phyloP scores from a whole-genome alignment of 64 coral and sea anemone genomes.

The Astreopora myriophthalma region DNA sequence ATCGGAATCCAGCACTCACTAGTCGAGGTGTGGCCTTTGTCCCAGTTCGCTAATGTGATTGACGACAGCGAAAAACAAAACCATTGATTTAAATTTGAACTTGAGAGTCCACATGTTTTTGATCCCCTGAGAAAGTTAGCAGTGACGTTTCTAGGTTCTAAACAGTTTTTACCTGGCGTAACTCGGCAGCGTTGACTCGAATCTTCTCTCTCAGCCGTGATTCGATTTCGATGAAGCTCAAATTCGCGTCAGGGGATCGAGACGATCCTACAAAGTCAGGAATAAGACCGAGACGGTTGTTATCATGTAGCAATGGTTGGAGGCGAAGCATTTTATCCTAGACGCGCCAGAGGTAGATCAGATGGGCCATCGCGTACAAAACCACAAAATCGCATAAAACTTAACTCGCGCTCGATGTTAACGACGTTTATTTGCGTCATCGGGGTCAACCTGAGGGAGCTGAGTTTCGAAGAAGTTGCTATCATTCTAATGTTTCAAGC shows the following conservation, averaged over 20 bases:
- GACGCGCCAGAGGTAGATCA: too few species aligned
- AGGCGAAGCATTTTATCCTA: too few species aligned
- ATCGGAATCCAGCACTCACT: too few species aligned
- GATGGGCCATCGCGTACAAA: not conserved
- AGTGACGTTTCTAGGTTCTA: not conserved
- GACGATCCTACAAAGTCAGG: slow-evolving; percentile 51
- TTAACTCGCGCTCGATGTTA: not conserved
- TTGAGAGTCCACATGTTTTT: not conserved
- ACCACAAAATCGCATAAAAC: too few species aligned
- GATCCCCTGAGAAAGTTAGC: not conserved
- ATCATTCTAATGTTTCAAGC: not conserved
- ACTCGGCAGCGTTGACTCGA: slow-evolving; percentile 83
- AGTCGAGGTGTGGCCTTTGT: too few species aligned
- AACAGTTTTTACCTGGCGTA: slow-evolving; percentile 67
- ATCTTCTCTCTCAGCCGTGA: slow-evolving; percentile 87
- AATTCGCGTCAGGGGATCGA: slow-evolving; percentile 67
- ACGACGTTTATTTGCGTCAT: not conserved
- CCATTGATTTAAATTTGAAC: too few species aligned
- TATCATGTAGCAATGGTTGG: not conserved
- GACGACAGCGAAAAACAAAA: too few species aligned
- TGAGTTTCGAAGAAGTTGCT: not conserved
- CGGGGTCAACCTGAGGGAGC: too few species aligned
- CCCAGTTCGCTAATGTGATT: too few species aligned
- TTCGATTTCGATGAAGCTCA: slow-evolving; percentile 90
- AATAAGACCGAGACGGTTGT: not conserved